Evolutionary conservation across 2,113 vertebrate species (phyloP), one percentile per base, ranked within the genome.

Genomic region (Neofelis nebulosa): DNA sequence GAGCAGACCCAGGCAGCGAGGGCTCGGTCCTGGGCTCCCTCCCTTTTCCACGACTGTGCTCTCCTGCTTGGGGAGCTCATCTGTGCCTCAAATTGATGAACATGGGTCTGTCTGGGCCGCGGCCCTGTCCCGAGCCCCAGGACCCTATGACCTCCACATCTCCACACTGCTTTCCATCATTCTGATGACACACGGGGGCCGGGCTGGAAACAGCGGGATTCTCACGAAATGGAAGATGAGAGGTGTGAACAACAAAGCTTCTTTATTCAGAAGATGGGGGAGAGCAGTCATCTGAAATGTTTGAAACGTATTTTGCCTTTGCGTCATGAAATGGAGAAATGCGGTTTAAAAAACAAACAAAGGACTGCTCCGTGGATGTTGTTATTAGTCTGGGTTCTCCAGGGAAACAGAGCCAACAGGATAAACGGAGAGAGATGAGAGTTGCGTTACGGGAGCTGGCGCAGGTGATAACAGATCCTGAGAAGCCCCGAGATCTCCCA

Each of bases 61-160:
- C 7, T 10, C 31, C 5, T 1, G 0, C 65, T 16, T 29, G 0
- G 4, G 2, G 2, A 50, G 74, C 63, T 55, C n/a, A 7, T 7
- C 63, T 7, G 7, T 2, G 57, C 65, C 29, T 33, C n/a, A 16
- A 1, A 5, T 3, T 18, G 65, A 36, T 16, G 6, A 68, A 8
- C 16, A 16, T 7, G 18, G 7, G 33, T 36, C 5, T 9, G 2
- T 36, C 23, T 50, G 45, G 0, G 25, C 23, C 2, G 0, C 9
- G 7, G 19, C 19, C n/a, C 27, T 38, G 48, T 80, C 50, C 78
- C 8, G 10, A 61, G 19, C 18, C n/a, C 48, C 83, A 66, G 29
- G 48, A 48, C 21, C 31, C 45, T 1, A 50, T 14, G 83, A 21
- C 57, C 76, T 38, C 48, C 2, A 1, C 48, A 1, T 8, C 27